These are phyloP conservation scores for Hyaena hyaena DNA, from an alignment of 2,113 vertebrate genomes.

Conservation along the genomic window DNA sequence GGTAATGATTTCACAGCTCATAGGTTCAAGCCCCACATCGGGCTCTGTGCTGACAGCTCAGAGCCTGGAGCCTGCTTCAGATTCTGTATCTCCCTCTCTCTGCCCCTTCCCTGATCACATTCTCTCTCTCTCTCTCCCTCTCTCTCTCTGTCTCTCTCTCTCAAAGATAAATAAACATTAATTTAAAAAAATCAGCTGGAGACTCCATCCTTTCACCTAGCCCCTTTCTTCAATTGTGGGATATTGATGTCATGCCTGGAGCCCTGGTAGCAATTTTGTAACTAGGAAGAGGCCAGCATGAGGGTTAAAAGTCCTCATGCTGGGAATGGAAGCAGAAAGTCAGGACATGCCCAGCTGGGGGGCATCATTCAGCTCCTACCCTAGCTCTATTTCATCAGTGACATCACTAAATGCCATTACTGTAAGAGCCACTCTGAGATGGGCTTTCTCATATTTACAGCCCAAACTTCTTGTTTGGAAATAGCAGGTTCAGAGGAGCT, in stretches of 20 bases:
- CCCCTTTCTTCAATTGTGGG: not conserved
- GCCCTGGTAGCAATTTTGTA: not conserved
- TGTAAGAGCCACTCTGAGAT: not conserved
- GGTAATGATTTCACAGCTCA: too few species aligned
- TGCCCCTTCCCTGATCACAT: too few species aligned
- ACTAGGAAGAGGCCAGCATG: not conserved
- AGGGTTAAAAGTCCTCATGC: not conserved
- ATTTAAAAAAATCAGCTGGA: not conserved
- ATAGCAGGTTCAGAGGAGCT: too few species aligned
- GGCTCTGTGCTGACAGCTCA: too few species aligned
- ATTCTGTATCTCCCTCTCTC: too few species aligned
- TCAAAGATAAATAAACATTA: not conserved
- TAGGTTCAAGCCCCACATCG: too few species aligned
- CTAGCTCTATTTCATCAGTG: not conserved
- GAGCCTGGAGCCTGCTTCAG: too few species aligned
- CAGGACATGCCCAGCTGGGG: not conserved
- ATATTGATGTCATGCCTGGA: not conserved
- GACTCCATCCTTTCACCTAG: not conserved
- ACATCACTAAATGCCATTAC: not conserved
- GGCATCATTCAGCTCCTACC: not conserved
- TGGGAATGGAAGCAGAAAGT: not conserved
- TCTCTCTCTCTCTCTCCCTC: too few species aligned
- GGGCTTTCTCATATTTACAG: not conserved
- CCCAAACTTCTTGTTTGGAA: not conserved
- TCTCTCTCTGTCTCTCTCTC: too few species aligned